Evolutionary conservation across 2,113 vertebrate species (phyloP).

Genomic region (Callionymus lyra): DNA sequence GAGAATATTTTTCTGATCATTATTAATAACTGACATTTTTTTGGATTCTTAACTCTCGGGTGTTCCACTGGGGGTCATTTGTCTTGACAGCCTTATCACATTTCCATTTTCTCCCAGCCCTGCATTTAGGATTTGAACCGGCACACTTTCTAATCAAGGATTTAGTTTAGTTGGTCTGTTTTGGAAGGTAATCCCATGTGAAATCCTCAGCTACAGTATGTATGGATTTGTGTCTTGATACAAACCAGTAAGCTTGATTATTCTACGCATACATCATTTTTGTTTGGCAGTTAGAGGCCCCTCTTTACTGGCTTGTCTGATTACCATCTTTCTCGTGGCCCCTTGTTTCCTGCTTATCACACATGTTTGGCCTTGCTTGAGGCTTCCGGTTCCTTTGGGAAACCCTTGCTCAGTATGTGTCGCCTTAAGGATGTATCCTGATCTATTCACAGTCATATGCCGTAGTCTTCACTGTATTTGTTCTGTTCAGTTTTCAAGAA

Average conservation of each 20-base stretch:
- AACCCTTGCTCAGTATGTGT: conserved; percentile 3
- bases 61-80: too few species aligned
- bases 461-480: not conserved
- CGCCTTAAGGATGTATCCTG: conserved; percentile 5
- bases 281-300: too few species aligned
- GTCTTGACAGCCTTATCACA: conserved; percentile 29
- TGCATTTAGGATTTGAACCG: conserved; percentile 9
- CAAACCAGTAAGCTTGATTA: not conserved
- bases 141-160: too few species aligned
- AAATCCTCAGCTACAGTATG: not conserved
- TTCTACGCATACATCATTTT: not conserved
- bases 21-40: too few species aligned
- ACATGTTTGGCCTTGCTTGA: conserved; percentile 17
- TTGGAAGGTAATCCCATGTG: conserved; percentile 9
- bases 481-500: too few species aligned
- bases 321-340: too few species aligned
- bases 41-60: too few species aligned
- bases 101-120: conserved; percentile 15
- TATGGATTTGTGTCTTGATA: not conserved
- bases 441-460: conserved; percentile 12
- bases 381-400: conserved; percentile 22
- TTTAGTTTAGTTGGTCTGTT: too few species aligned
- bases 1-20: too few species aligned
- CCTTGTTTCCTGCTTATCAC: not conserved
- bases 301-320: not conserved